Conservation (phyloP, 1,140 invertebrate genomes). For the Diabrotica undecimpunctata region DNA sequence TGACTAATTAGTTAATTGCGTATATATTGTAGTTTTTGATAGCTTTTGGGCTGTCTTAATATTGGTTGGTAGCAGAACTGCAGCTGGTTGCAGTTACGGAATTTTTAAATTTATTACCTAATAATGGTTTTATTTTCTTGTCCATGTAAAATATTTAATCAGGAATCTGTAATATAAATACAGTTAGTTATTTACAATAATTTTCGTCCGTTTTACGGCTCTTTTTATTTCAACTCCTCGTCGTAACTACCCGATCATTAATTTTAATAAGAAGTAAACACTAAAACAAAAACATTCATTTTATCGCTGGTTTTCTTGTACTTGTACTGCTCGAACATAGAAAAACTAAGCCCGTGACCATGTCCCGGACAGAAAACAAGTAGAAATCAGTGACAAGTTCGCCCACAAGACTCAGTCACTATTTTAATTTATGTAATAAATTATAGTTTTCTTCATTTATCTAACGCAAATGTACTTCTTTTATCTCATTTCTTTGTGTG, state of each 20-base stretch:
- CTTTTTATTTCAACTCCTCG: too few species aligned
- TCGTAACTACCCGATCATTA: background rate
- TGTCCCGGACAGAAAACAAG: background rate
- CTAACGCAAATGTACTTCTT: background rate
- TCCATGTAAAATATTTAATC: too few species aligned
- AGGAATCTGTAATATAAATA: too few species aligned
- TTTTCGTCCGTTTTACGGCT: too few species aligned
- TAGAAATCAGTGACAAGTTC: slow-evolving; percentile 2
- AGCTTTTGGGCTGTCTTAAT: too few species aligned
- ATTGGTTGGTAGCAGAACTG: too few species aligned
- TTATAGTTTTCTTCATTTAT: slow-evolving; percentile 3
- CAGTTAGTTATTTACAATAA: too few species aligned
- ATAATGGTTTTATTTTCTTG: too few species aligned
- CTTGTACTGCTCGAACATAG: background rate
- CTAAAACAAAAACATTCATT: background rate
- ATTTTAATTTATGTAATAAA: slow-evolving; percentile 3
- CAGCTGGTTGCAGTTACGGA: too few species aligned
- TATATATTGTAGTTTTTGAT: too few species aligned
- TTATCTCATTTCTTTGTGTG: slow-evolving; percentile 2
- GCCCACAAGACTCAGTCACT: background rate
- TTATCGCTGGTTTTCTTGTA: slow-evolving; percentile 1
- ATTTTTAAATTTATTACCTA: too few species aligned
- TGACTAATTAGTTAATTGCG: too few species aligned
- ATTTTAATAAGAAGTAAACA: background rate
- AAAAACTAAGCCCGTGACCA: background rate